Conservation (phyloP, 2,888 invertebrate species). For the Gari tellinella region DNA sequence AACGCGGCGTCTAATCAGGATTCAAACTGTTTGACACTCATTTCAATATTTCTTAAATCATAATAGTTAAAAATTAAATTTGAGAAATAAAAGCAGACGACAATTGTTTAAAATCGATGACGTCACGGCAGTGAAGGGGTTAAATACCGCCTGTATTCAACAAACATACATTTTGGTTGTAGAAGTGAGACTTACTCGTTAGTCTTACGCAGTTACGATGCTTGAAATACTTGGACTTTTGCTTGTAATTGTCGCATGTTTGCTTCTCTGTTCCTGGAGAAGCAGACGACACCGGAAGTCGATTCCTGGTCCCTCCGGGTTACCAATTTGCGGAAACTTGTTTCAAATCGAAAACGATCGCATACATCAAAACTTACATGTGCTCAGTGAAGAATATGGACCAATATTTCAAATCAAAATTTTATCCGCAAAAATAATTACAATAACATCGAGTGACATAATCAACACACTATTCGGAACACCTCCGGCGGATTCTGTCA, state of each 20-base stretch:
- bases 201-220: too few relatives aligned
- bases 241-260: background rate
- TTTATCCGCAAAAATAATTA: slow-evolving; percentile 32
- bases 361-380: slow-evolving; percentile 36
- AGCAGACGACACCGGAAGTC: slow-evolving; percentile 20
- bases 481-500: slow-evolving; percentile 21
- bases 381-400: slow-evolving; percentile 46
- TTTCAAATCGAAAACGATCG: slow-evolving; percentile 44
- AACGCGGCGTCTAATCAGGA: too few relatives aligned
- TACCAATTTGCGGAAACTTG: slow-evolving; percentile 42
- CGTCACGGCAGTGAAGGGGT: too few relatives aligned
- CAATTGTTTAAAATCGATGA: too few relatives aligned
- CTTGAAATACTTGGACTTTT: too few relatives aligned
- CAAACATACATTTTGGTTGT: too few relatives aligned
- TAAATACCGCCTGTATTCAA: too few relatives aligned
- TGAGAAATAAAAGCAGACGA: too few relatives aligned
- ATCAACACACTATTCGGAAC: slow-evolving; percentile 31
- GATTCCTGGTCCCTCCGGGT: slow-evolving; percentile 43
- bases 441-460: slow-evolving; percentile 28
- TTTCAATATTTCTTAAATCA: too few relatives aligned
- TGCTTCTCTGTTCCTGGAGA: slow-evolving; percentile 20
- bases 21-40: too few relatives aligned
- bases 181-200: too few relatives aligned
- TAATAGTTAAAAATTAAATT: too few relatives aligned
- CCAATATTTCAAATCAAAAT: slow-evolving; percentile 37